Evolutionary conservation across 2,113 vertebrate species (phyloP), one percentile per base, ranked within the genome.

Genomic region (Piprites chloris): DNA sequence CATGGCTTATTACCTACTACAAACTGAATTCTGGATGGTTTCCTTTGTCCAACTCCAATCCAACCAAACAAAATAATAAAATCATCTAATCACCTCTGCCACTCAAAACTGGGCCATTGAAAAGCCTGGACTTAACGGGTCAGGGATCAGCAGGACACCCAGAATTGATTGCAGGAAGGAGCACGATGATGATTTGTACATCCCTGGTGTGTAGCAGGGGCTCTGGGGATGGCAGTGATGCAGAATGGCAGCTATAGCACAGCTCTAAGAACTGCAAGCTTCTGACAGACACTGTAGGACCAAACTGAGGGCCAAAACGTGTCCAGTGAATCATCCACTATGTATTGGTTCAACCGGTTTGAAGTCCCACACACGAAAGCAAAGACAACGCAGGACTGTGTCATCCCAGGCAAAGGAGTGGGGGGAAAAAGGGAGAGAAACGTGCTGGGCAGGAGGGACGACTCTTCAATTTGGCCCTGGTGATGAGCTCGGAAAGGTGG

Each of bases 121-220:
- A 71, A 75, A 81, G 52, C 66, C 46, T 30, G 0, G 0, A 35
- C 7, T 62, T 27, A 7, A 32, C 1, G 16, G 59, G 17, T 74
- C 20, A 19, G 87, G 68, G 69, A 35, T 67, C 61, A 67, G 5
- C 42, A 59, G 63, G 68, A 81, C 32, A 53, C 12, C 4, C 61
- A 55, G 73, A 42, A 28, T 14, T 10, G 28, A 30, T 4, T 7
- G 66, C 33, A 50, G 71, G n/a, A 79, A 50, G 58, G 74, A 71
- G 63, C 4, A 33, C 0, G 7, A 3, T 4, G 4, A 5, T 0
- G 22, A 8, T 52, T 12, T 41, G 67, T 4, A 13, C 44, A 3
- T 33, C 37, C 5, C 5, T 1, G 10, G n/a, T 16, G 83, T 2
- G 17, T 7, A 19, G 9, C 3, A 1, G 47, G 79, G 44, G 21